Evolutionary conservation across 2,888 invertebrate species (phyloP), one percentile per base, ranked within the genome.

Genomic region (Cantharis rustica): DNA sequence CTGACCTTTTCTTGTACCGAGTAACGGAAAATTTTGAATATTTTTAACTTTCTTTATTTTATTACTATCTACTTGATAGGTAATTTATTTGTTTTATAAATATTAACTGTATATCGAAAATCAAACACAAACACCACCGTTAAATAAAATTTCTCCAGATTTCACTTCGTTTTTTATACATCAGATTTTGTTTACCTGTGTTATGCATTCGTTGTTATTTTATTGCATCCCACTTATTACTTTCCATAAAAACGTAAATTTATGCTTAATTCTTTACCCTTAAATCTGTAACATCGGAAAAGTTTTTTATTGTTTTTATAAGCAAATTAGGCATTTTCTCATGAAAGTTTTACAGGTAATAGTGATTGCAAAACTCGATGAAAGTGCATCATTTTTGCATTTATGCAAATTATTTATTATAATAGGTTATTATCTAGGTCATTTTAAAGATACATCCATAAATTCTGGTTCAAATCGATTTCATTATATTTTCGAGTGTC

Each of bases 401-500:
- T 75, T 77, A 77, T 77, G 77, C 64, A 68, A 77, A 77, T 77
- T 75, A 72, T 68, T 31, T 61, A 63, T 75, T 68, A 73, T 71
- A 75, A 75, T 77, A 77, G 75, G 74, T 70, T 70, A 75, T 62
- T 72, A 75, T 75, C 72, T 74, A 75, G 77, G 75, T 31, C 77
- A 77, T 69, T 63, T 20, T 66, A 20, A 13, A 72, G 77, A 77
- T 77, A 77, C 72, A 77, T 68, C 47, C 26, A 75, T 72, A 31
- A 76, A 75, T 75, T 78, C 80, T 79, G 76, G 79, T 77, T 78
- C 64, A 75, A 81, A 79, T 79, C 75, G 79, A 78, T 80, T 79
- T 80, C 79, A 80, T 79, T 79, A 77, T 27, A 61, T 73, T 78
- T 79, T 78, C 75, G 79, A 81, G 80, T 81, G 81, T 79, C 80